These are phyloP conservation scores for Aphelinus certus DNA, from an alignment of 1,140 invertebrate genomes.

Conservation along the genomic window DNA sequence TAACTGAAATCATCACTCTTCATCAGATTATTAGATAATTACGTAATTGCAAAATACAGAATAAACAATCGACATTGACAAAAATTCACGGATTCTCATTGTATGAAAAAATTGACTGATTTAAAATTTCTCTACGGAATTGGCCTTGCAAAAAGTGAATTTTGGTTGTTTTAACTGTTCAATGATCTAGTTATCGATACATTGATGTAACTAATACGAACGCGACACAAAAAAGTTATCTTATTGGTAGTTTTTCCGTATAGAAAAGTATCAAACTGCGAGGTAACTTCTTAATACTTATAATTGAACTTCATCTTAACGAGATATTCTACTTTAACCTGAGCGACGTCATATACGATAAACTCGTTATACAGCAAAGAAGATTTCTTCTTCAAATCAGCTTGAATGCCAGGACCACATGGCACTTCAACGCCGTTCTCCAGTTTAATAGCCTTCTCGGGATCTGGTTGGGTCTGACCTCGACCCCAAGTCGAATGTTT, in stretches of 20 bases:
- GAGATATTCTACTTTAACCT: slow-evolving; percentile 86
- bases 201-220: no score
- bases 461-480: slow-evolving; percentile 80
- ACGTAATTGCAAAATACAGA: no score
- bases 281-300: slow-evolving; percentile 53
- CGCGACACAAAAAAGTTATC: no score
- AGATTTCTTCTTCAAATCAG: slow-evolving; percentile 57
- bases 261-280: background rate
- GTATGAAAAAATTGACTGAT: no score
- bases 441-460: slow-evolving; percentile 57
- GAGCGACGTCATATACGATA: slow-evolving; percentile 91
- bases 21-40: no score
- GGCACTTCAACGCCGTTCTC: slow-evolving; percentile 79
- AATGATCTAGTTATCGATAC: no score
- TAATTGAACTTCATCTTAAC: slow-evolving; percentile 84
- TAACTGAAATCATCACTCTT: no score
- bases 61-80: no score
- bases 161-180: no score
- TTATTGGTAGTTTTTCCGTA: no score
- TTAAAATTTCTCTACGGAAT: background rate
- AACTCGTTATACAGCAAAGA: slow-evolving; percentile 88
- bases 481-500: slow-evolving; percentile 84
- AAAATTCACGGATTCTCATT: background rate
- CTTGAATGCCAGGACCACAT: slow-evolving; percentile 69
- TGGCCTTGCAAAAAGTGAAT: background rate